These are phyloP conservation scores for Oncorhynchus clarkii DNA, from an alignment of 2,113 vertebrate species.

Conservation along the genomic window DNA sequence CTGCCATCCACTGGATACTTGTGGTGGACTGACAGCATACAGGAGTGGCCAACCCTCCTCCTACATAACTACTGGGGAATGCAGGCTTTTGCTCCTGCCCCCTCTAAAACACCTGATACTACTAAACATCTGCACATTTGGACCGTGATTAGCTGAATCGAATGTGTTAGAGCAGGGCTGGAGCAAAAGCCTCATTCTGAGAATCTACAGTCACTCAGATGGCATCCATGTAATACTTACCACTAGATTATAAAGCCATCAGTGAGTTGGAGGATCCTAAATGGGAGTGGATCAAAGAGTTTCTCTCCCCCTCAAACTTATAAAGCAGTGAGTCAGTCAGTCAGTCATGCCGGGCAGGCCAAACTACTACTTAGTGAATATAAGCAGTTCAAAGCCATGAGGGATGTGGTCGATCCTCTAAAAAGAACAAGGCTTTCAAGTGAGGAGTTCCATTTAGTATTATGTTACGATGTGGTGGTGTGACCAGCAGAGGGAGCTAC, in stretches of 20 bases:
- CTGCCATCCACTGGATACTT: no score
- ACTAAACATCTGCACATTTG: no score
- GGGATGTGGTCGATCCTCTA: conserved; percentile 69
- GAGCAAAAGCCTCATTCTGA: background rate
- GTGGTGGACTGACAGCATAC: no score
- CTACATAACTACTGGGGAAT: no score
- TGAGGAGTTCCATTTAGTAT: conserved; percentile 32
- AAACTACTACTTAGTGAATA: conserved; percentile 60
- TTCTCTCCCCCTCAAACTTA: conserved; percentile 46
- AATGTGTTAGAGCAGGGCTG: no score
- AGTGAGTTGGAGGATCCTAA: conserved; percentile 51
- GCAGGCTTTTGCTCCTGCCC: no score
- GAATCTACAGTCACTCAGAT: conserved; percentile 33
- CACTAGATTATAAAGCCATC: conserved; percentile 58
- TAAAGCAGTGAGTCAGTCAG: conserved; percentile 61
- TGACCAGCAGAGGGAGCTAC: conserved; percentile 59
- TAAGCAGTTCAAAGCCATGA: conserved; percentile 59
- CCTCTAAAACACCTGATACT: no score
- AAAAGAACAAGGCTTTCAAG: conserved; percentile 61
- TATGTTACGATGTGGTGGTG: conserved; percentile 11
- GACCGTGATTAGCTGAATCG: no score
- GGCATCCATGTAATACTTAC: conserved; percentile 57
- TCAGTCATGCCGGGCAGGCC: conserved; percentile 48
- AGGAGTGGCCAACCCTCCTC: no score
- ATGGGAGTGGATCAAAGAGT: conserved; percentile 63